Conservation (phyloP, 2,113 vertebrate species). For the Pica pica region DNA sequence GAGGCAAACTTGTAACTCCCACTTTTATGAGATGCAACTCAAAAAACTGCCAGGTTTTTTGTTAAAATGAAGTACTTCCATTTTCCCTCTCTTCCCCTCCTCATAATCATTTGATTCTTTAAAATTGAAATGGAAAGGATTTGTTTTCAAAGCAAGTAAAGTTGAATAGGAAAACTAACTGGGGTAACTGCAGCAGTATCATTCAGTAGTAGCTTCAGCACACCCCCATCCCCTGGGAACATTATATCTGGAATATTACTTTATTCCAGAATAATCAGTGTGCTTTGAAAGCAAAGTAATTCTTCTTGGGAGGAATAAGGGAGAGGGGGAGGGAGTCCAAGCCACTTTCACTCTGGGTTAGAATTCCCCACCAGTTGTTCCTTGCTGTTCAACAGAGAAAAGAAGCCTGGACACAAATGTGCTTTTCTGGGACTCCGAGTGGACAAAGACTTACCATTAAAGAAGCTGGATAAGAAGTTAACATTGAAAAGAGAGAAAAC, state of each 20-base stretch:
- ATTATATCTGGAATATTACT: not conserved
- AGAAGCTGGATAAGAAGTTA: not conserved
- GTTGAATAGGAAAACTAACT: not conserved
- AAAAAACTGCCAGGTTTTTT: not conserved
- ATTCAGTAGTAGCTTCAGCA: not conserved
- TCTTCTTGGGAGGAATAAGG: not conserved
- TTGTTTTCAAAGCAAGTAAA: not conserved
- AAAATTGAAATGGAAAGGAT: not conserved
- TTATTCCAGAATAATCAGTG: slow-evolving; percentile 5
- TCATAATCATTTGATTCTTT: not conserved
- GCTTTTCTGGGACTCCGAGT: not conserved
- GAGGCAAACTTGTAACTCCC: not conserved
- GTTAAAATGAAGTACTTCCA: not conserved
- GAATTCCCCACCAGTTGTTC: not conserved
- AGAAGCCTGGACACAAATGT: not conserved
- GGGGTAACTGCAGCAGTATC: not conserved
- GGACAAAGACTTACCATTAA: not conserved
- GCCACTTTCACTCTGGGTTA: not conserved
- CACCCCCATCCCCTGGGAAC: not conserved
- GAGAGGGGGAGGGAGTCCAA: not conserved
- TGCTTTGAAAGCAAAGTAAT: not conserved
- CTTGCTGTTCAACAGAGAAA: not conserved
- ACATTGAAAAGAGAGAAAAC: not conserved
- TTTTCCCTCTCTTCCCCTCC: not conserved
- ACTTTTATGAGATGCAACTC: not conserved